phyloP scores from a whole-genome alignment of 2,797 vertebrate genomes.

The Danio kyathit region DNA sequence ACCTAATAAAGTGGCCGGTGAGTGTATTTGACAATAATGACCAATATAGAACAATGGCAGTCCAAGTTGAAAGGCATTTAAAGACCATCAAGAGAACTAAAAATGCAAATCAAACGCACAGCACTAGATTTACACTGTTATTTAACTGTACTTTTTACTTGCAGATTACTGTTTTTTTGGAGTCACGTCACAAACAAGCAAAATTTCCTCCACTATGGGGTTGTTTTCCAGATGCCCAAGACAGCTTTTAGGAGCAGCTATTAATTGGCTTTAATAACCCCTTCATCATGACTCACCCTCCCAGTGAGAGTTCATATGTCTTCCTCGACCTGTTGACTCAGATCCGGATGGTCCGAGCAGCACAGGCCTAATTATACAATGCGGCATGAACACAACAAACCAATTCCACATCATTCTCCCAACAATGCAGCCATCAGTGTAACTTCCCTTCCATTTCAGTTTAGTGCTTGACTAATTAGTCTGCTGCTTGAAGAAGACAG shows the following conservation, averaged over 20 bases:
- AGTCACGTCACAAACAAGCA: background rate
- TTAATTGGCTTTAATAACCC: conserved; percentile 8
- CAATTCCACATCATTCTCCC: conserved; percentile 41
- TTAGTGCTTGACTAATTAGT: conserved; percentile 50
- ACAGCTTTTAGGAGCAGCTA: conserved; percentile 3
- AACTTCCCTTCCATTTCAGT: conserved; percentile 45
- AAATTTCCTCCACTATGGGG: background rate
- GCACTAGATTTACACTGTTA: too few species aligned
- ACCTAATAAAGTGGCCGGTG: too few species aligned
- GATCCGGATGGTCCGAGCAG: conserved; percentile 17
- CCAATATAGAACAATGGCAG: background rate
- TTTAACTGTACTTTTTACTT: background rate
- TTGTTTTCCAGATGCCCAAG: conserved; percentile 10
- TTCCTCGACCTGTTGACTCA: conserved; percentile 32
- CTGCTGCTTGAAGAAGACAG: conserved; percentile 49
- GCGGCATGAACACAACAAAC: conserved; percentile 34
- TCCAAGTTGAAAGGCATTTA: too few species aligned
- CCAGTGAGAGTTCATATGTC: background rate
- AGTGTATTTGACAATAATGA: background rate
- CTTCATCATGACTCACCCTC: conserved; percentile 16
- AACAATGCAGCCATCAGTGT: conserved; percentile 48
- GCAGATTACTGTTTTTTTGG: background rate
- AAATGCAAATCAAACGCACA: background rate
- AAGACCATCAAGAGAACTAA: background rate
- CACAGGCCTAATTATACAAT: conserved; percentile 46